phyloP scores from a whole-genome alignment of 2,888 invertebrate species.

The Acheta domesticus region DNA sequence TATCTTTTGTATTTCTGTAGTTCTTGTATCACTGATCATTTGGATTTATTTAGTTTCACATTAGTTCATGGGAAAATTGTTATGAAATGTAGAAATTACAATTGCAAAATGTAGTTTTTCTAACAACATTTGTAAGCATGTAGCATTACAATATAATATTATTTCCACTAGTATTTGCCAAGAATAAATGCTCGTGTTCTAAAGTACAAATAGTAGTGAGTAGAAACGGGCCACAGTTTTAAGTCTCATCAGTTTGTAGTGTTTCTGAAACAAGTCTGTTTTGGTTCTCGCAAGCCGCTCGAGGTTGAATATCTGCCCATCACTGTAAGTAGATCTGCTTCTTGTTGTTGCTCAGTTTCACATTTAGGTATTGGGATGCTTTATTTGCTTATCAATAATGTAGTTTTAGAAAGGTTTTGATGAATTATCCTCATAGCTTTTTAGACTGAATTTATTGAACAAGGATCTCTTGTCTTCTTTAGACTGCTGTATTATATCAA shows the following conservation, averaged over 20 bases:
- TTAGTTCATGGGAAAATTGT: too few relatives aligned
- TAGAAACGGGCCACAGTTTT: too few relatives aligned
- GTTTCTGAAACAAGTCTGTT: conserved; percentile 36
- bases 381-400: too few relatives aligned
- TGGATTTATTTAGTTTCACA: neutral
- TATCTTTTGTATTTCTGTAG: neutral
- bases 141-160: too few relatives aligned
- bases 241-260: too few relatives aligned
- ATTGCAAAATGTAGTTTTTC: neutral
- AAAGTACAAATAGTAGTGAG: too few relatives aligned
- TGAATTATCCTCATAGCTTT: conserved; percentile 28
- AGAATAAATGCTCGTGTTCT: too few relatives aligned
- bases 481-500: too few relatives aligned
- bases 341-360: conserved; percentile 29
- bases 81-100: too few relatives aligned
- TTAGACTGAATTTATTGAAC: neutral
- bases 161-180: too few relatives aligned
- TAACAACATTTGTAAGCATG: too few relatives aligned
- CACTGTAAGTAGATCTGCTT: conserved; percentile 47
- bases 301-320: conserved; percentile 59
- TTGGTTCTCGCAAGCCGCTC: conserved; percentile 59
- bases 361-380: neutral
- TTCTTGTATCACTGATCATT: neutral
- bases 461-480: conserved; percentile 34
- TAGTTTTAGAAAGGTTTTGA: conserved; percentile 25